Evolutionary conservation across 2,113 vertebrate species (phyloP).

Genomic region (Callorhinus ursinus): DNA sequence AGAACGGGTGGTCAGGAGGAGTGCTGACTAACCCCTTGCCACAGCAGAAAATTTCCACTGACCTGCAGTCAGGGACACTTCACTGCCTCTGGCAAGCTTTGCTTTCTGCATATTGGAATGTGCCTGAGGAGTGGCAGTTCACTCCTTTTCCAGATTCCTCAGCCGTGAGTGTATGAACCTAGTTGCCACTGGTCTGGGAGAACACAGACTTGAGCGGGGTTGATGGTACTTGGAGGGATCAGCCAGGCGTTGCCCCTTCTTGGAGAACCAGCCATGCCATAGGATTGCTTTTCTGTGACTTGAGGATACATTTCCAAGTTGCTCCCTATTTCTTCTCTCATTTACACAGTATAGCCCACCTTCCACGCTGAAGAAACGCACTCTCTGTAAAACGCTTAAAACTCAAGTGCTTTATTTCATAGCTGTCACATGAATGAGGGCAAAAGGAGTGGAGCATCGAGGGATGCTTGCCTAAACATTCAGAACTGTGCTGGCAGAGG

Average conservation of each 20-base stretch:
- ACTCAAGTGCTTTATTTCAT: constrained; percentile 81
- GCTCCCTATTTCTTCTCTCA: not conserved
- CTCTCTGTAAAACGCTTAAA: not conserved
- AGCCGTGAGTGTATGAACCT: constrained; percentile 20
- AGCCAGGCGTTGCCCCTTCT: not conserved
- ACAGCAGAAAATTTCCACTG: constrained; percentile 66
- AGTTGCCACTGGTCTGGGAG: not conserved
- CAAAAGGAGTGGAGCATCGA: constrained; percentile 76
- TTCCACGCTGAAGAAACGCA: not conserved
- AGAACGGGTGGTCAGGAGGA: not conserved
- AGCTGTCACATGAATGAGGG: constrained; percentile 79
- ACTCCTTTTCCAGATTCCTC: constrained; percentile 65
- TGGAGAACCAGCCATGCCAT: not conserved
- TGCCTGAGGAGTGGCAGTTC: constrained; percentile 45
- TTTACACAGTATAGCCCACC: not conserved
- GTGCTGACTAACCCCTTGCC: not conserved
- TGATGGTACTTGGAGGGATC: not conserved
- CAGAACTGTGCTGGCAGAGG: constrained; percentile 36
- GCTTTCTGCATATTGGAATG: constrained; percentile 59
- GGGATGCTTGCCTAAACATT: constrained; percentile 76
- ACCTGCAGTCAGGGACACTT: constrained; percentile 57
- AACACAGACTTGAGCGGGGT: not conserved
- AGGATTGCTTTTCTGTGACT: not conserved
- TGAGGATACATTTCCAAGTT: not conserved
- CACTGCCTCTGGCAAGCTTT: constrained; percentile 53